These are phyloP conservation scores for Aphyosemion australe DNA, from an alignment of 2,113 vertebrate species.

Conservation along the genomic window DNA sequence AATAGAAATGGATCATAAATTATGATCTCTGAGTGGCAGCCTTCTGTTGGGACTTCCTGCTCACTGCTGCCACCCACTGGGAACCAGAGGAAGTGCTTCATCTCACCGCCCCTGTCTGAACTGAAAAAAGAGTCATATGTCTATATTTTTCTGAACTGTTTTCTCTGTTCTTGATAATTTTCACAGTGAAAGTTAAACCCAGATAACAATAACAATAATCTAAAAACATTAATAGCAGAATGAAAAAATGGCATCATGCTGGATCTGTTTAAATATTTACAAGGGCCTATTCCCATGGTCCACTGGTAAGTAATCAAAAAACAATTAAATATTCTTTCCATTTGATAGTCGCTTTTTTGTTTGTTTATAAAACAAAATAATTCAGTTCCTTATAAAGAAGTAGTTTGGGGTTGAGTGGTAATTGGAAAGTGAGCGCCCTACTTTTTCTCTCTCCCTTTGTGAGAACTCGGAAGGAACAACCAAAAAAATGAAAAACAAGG, in stretches of 20 bases:
- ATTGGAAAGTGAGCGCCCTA: conserved; percentile 81
- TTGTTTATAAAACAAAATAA: conserved; percentile 80
- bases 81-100: conserved; percentile 12
- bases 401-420: conserved; percentile 71
- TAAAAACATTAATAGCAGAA: conserved; percentile 76
- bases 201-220: conserved; percentile 74
- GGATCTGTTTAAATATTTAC: conserved; percentile 84
- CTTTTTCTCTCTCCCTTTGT: conserved; percentile 70
- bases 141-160: conserved; percentile 25
- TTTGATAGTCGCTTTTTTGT: conserved; percentile 79
- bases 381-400: conserved; percentile 79
- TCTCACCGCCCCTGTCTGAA: conserved; percentile 45
- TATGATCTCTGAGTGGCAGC: conserved; percentile 90
- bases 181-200: conserved; percentile 65
- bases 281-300: conserved; percentile 80
- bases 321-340: conserved; percentile 86
- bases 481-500: conserved; percentile 61
- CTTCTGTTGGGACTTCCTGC: conserved; percentile 77
- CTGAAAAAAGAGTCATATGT: conserved; percentile 6
- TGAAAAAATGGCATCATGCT: conserved; percentile 78
- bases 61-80: conserved; percentile 89
- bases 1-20: conserved; percentile 99
- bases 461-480: conserved; percentile 72
- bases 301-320: conserved; percentile 85
- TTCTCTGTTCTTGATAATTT: conserved; percentile 53